A percentile compares a stretch with the other conserved stretches of the same genome.
phyloP scores from a whole-genome alignment of 2,888 invertebrate genomes.

The Sesia bembeciformis region DNA sequence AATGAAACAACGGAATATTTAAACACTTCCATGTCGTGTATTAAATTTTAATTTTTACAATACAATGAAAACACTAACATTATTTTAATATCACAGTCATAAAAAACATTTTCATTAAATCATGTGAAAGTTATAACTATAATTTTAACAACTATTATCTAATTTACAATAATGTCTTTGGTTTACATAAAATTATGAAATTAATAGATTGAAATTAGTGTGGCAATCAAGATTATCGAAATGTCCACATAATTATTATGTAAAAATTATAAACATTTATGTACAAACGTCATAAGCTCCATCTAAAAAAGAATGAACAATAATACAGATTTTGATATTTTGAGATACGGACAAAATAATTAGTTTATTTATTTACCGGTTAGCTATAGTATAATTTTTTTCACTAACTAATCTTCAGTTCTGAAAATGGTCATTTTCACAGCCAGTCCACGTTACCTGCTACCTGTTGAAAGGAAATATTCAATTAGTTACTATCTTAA shows the following conservation, averaged over 20 bases:
- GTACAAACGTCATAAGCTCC: no score
- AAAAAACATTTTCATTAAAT: not conserved
- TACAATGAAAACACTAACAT: not conserved
- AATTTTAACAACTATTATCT: not conserved
- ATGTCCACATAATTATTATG: no score
- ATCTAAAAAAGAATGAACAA: no score
- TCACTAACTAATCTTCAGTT: constrained; percentile 1
- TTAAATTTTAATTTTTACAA: not conserved
- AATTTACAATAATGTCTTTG: no score
- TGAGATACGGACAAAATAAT: no score
- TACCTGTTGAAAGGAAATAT: constrained; percentile 37
- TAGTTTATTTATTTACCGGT: not conserved
- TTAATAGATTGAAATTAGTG: no score
- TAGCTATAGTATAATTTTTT: not conserved
- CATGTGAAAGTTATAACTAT: not conserved
- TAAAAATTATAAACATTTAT: no score
- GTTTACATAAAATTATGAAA: no score
- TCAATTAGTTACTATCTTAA: not conserved
- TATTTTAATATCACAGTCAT: not conserved
- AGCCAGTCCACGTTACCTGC: constrained; percentile 28
- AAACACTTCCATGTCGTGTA: not conserved
- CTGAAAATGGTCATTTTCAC: constrained; percentile 24
- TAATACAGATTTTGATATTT: no score
- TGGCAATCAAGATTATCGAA: no score
- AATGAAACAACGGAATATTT: not conserved